These are phyloP conservation scores for Xiphophorus couchianus DNA, from an alignment of 2,113 vertebrate genomes.

Conservation along the genomic window DNA sequence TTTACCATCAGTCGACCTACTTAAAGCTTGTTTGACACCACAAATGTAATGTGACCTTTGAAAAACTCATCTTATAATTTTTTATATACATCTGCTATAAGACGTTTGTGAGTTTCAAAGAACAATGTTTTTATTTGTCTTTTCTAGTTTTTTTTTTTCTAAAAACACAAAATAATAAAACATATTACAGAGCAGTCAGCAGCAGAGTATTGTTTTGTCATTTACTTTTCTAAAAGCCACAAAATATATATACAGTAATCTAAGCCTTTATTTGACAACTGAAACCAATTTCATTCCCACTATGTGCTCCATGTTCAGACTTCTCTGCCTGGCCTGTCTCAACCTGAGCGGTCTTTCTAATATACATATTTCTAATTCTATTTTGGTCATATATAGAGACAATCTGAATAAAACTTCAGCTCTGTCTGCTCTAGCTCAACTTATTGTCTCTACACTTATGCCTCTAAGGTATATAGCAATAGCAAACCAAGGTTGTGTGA, in stretches of 20 bases:
- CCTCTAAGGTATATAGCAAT: not conserved
- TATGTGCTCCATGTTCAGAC: not conserved
- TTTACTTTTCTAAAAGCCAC: not conserved
- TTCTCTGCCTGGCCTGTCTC: not conserved
- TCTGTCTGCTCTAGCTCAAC: not conserved
- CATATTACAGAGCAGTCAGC: not conserved
- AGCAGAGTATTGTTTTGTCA: not conserved
- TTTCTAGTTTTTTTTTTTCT: no score
- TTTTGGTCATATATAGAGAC: not conserved
- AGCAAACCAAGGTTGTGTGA: not conserved
- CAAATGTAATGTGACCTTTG: no score
- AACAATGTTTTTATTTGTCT: no score
- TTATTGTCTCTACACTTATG: not conserved
- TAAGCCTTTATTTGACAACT: not conserved
- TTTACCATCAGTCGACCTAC: no score
- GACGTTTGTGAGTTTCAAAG: no score
- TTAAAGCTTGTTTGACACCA: no score
- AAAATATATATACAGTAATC: not conserved
- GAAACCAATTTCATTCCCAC: not conserved
- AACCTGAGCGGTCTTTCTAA: not conserved
- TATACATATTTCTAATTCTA: not conserved
- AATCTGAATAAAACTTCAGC: not conserved
- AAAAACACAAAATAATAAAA: no score
- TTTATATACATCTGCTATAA: no score
- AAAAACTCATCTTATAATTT: no score